phyloP scores from a whole-genome alignment of 2,888 invertebrate species.

The Amiota mariae region DNA sequence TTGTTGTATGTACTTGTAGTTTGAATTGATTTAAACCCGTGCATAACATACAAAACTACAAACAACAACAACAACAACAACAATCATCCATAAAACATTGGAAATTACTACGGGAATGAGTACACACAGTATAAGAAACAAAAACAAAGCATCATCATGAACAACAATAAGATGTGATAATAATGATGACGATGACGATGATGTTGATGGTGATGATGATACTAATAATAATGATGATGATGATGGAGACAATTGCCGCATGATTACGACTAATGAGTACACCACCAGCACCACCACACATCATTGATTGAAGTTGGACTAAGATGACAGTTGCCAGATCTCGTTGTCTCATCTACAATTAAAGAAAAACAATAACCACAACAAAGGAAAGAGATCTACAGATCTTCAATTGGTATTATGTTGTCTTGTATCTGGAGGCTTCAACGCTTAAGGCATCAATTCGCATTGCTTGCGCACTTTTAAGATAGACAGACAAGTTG shows the following conservation, averaged over 20 bases:
- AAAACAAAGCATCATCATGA: constrained; percentile 34
- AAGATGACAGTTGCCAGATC: not conserved
- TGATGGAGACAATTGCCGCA: constrained; percentile 63
- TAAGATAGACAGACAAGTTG: not conserved
- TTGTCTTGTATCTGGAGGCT: not conserved
- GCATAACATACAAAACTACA: not conserved
- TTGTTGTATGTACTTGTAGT: not conserved
- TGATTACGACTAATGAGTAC: constrained; percentile 61
- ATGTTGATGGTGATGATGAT: not conserved
- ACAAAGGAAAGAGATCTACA: no score
- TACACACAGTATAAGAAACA: constrained; percentile 25
- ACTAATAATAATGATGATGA: constrained; percentile 49
- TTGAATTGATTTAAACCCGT: constrained; percentile 17
- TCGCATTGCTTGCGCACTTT: constrained; percentile 13
- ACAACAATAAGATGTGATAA: not conserved
- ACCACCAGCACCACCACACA: constrained; percentile 20
- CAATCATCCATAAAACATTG: constrained; percentile 1
- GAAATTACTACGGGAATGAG: constrained; percentile 41
- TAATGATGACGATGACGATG: constrained; percentile 4
- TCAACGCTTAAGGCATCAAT: constrained; percentile 6
- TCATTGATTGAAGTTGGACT: constrained; percentile 42
- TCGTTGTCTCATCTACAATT: no score
- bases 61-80: no score
- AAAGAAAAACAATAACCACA: no score
- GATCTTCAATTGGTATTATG: no score